Conservation (phyloP, 2,797 vertebrate species). For the Alfaro cultratus region DNA sequence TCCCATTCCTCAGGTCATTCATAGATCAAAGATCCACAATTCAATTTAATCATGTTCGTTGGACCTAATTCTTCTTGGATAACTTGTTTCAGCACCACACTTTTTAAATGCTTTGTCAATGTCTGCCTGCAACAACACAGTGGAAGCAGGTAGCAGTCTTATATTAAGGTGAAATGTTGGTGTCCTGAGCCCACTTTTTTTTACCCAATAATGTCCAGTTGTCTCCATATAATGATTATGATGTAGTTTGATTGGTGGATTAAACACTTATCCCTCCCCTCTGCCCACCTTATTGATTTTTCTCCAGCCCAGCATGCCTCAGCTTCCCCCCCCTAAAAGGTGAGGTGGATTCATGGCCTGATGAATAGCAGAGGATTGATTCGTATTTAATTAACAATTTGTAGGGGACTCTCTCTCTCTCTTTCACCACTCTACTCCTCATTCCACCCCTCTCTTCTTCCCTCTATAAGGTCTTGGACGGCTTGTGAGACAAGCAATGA, state of each 20-base stretch:
- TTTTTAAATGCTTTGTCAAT: background rate
- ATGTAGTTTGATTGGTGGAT: conserved; percentile 82
- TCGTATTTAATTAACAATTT: conserved; percentile 99
- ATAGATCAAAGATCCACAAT: background rate
- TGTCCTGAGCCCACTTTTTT: conserved; percentile 37
- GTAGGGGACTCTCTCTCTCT: conserved; percentile 81
- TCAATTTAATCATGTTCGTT: background rate
- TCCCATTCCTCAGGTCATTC: background rate
- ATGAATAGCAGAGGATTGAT: conserved; percentile 94
- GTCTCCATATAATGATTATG: conserved; percentile 72
- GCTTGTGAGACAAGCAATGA: conserved; percentile 61
- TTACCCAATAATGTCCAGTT: conserved; percentile 69
- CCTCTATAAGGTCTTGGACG: conserved; percentile 70
- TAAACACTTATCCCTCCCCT: conserved; percentile 80
- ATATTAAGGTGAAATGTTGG: conserved; percentile 29
- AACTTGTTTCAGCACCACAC: background rate
- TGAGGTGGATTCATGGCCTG: conserved; percentile 84
- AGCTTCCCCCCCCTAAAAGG: conserved; percentile 63
- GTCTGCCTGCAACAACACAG: background rate
- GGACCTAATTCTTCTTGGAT: background rate
- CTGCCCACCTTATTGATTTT: conserved; percentile 77
- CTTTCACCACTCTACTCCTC: conserved; percentile 55
- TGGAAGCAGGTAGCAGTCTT: conserved; percentile 7
- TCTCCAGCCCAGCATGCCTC: conserved; percentile 25
- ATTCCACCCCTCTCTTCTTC: conserved; percentile 64